Percentiles rank a stretch among this genome's conserved stretches.
Conservation (phyloP, 1,140 invertebrate genomes). For the Glomeris maerens region DNA sequence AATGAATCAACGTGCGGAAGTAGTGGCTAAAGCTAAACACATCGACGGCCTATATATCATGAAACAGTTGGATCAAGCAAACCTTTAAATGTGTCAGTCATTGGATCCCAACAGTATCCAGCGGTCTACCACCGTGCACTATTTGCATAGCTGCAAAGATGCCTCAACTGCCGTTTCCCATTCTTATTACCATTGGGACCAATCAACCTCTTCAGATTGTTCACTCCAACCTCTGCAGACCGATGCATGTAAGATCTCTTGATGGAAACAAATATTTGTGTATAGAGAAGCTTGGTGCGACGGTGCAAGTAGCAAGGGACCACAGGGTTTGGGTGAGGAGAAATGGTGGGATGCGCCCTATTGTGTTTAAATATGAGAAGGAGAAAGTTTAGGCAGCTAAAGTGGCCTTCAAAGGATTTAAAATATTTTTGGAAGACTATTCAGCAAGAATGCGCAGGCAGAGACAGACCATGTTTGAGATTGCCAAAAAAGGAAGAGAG, state of each 20-base stretch:
- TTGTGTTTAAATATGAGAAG: no score
- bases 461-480: no score
- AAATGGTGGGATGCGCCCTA: no score
- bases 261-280: constrained; percentile 26
- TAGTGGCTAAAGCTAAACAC: background rate
- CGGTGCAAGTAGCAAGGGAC: no score
- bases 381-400: no score
- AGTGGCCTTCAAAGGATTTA: no score
- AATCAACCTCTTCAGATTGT: constrained; percentile 20
- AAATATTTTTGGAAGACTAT: no score
- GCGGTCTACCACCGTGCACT: background rate
- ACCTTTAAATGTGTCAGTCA: background rate
- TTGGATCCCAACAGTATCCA: background rate
- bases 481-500: no score
- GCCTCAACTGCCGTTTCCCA: background rate
- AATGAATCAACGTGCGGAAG: background rate
- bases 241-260: constrained; percentile 22
- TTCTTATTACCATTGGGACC: background rate
- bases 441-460: no score
- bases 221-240: constrained; percentile 27
- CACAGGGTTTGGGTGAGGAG: no score
- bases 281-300: no score
- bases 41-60: background rate
- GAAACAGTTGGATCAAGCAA: background rate
- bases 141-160: background rate